Evolutionary conservation across 2,113 vertebrate species (phyloP), one percentile per base, ranked within the genome.

Genomic region (Coryphaenoides rupestris): DNA sequence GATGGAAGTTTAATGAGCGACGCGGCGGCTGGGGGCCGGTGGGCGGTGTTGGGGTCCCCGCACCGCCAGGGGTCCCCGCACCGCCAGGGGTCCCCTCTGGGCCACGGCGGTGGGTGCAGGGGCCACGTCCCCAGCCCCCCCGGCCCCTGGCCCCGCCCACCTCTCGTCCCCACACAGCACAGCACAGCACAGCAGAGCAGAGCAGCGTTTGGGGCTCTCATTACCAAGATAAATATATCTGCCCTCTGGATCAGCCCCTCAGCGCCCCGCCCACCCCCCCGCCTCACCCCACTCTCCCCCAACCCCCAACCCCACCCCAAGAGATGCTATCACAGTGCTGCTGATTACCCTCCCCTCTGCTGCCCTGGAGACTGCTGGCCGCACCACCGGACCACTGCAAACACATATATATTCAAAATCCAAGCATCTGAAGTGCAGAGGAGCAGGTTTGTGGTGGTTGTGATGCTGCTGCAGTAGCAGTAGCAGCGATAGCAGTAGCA

Each of bases 1-100:
- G 92, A 93, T 87, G 89, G 92, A 91, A 86, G 85, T 90, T 89
- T 95, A 95, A 95, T 94, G 94, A 95, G 94, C 90, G 92, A 92
- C 90, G 57, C 81, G 86, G 33, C 9, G 33, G 33, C 33, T 10
- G 28, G 28, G 28, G 5, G 28, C 28, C 10, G 28, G 10, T 33
- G 28, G 28, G 94, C 94, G 94, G 94, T 87, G 12, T 72, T 40
- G 88, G 79, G 89, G 76, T 90, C 87, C 89, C 85, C 73, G 90
- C 72, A 90, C 87, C 79, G 65, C 59, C 73, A 66, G 77, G 88
- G 12, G 21, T 55, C 54, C 21, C 89, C 17, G 40, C 40, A 45
- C 85, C 80, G 75, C 82, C n/a, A n/a, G n/a, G n/a, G n/a, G n/a
- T n/a, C n/a, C n/a, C n/a, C n/a, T n/a, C n/a, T n/a, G n/a, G n/a